Conservation (phyloP, 2,113 vertebrate species). For the Mormyrus lacerda region DNA sequence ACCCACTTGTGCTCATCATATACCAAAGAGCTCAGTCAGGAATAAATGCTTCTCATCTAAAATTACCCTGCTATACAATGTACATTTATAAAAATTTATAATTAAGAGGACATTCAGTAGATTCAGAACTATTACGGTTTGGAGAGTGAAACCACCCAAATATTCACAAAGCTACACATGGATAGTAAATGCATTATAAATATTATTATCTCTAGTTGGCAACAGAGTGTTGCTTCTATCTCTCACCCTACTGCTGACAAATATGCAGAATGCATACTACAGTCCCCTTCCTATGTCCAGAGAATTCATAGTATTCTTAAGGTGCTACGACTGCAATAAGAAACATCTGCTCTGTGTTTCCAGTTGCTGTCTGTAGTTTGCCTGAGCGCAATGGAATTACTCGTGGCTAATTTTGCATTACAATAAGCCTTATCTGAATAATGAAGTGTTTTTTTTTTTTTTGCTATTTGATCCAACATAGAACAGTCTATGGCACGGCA, state of each 20-base stretch:
- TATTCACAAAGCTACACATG: background rate
- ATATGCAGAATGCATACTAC: background rate
- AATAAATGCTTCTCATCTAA: background rate
- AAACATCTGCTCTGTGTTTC: background rate
- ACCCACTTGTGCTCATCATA: slow-evolving; percentile 10
- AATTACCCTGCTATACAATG: background rate
- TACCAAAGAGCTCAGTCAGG: slow-evolving; percentile 3
- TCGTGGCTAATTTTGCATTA: background rate
- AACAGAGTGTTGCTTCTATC: background rate
- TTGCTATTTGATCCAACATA: background rate
- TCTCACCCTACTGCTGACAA: background rate
- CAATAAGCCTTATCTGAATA: background rate
- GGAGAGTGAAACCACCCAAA: background rate
- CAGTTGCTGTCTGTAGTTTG: background rate
- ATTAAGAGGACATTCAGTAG: background rate
- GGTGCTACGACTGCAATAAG: background rate
- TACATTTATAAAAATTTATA: background rate
- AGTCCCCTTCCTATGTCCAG: background rate
- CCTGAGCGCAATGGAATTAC: background rate
- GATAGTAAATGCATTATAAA: background rate
- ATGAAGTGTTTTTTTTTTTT: background rate
- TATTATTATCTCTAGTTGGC: background rate
- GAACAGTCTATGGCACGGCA: background rate
- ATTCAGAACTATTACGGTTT: background rate
- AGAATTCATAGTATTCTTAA: background rate